These are phyloP conservation scores for Dreissena polymorpha DNA, from an alignment of 1,140 invertebrate species.

Conservation along the genomic window DNA sequence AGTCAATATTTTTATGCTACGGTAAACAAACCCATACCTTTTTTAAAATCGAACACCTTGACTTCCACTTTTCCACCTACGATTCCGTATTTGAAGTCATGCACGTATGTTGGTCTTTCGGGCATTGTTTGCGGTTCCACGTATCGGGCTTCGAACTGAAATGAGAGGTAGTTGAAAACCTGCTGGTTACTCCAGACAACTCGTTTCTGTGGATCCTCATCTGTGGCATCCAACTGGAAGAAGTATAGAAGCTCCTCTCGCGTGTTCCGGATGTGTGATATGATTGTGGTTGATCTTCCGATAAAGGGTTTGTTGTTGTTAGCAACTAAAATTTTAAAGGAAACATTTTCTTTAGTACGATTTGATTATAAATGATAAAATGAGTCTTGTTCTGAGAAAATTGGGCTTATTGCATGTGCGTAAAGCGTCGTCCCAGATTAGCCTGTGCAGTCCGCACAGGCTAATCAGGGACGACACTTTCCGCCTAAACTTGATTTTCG, in stretches of 20 bases:
- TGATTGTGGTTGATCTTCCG: constrained; percentile 12
- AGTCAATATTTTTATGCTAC: no score
- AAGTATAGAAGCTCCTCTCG: not conserved
- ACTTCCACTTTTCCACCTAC: not conserved
- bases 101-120: constrained; percentile 9
- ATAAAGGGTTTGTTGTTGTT: constrained; percentile 12
- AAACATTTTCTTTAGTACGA: no score
- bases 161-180: constrained; percentile 12
- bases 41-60: not conserved
- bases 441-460: no score
- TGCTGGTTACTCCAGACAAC: constrained; percentile 32
- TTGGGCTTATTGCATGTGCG: no score
- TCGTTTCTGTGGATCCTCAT: not conserved
- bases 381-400: no score
- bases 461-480: no score
- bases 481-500: no score
- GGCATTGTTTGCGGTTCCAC: not conserved
- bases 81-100: constrained; percentile 3
- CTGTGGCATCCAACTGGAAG: constrained; percentile 22
- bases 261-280: constrained; percentile 3
- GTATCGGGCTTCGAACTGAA: constrained; percentile 9
- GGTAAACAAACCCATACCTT: no score
- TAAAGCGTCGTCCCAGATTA: no score
- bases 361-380: no score
- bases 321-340: not conserved